These are phyloP conservation scores for Amorpha juglandis DNA, from an alignment of 2,888 invertebrate species.

Conservation along the genomic window DNA sequence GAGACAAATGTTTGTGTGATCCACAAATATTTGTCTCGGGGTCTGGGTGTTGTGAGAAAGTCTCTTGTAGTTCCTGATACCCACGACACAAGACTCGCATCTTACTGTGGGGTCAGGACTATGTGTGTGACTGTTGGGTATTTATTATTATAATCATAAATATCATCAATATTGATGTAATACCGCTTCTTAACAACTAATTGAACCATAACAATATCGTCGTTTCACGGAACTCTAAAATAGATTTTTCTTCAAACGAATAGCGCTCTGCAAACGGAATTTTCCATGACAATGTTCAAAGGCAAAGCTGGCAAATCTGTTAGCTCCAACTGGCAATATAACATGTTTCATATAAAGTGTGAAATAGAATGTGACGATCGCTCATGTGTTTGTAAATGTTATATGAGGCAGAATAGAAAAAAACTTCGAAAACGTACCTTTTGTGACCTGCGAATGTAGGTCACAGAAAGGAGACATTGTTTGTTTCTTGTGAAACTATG, in stretches of 20 bases:
- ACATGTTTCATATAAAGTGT: slow-evolving; percentile 7
- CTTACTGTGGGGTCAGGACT: too few species aligned
- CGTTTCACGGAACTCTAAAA: slow-evolving; percentile 4
- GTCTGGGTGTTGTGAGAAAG: too few species aligned
- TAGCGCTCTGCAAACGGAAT: slow-evolving; percentile 9
- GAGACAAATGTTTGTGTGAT: too few species aligned
- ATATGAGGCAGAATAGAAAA: slow-evolving; percentile 1
- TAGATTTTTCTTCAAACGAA: slow-evolving; percentile 12
- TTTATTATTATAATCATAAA: not conserved
- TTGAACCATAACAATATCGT: not conserved
- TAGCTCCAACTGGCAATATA: slow-evolving; percentile 1
- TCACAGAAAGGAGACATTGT: not conserved
- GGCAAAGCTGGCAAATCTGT: slow-evolving; percentile 8
- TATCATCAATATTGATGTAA: not conserved
- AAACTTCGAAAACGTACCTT: not conserved
- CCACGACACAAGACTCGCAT: too few species aligned
- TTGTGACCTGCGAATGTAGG: slow-evolving; percentile 2
- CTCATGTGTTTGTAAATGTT: slow-evolving; percentile 14
- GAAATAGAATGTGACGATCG: slow-evolving; percentile 3
- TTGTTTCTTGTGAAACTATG: not conserved
- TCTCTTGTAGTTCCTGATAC: too few species aligned
- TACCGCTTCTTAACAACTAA: not conserved
- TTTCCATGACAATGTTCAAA: slow-evolving; percentile 20
- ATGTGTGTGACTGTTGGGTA: too few species aligned
- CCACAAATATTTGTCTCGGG: too few species aligned